A percentile compares a stretch with the other conserved stretches of the same genome.
Evolutionary conservation across 2,888 invertebrate species (phyloP).

Genomic region (Druceiella hillmani): DNA sequence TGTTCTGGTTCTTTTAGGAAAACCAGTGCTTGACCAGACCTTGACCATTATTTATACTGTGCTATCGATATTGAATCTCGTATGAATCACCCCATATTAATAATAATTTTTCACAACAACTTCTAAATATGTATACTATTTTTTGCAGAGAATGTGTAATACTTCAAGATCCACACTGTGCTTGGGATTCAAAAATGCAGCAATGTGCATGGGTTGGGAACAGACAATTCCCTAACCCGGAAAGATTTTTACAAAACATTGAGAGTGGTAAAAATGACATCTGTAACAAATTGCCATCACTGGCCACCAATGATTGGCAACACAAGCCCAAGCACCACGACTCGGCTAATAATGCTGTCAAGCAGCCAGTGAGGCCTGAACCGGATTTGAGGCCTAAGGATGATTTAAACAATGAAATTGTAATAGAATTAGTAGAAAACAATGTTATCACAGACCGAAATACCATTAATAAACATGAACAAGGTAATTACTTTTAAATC

Average conservation of each 20-base stretch:
- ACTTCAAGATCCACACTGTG: slow-evolving; percentile 96
- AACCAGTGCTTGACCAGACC: too few species aligned
- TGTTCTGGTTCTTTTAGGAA: too few species aligned
- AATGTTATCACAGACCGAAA: slow-evolving; percentile 56
- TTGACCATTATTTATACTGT: too few species aligned
- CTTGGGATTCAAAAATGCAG: slow-evolving; percentile 77
- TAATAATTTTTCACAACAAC: slow-evolving; percentile 2
- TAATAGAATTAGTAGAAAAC: slow-evolving; percentile 59
- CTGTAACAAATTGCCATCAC: slow-evolving; percentile 47
- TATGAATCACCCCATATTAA: neutral
- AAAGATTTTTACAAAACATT: slow-evolving; percentile 68
- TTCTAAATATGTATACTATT: slow-evolving; percentile 20
- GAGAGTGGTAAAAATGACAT: slow-evolving; percentile 60
- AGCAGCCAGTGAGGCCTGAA: slow-evolving; percentile 39
- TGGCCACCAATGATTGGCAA: slow-evolving; percentile 38
- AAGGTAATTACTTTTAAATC: slow-evolving; percentile 35
- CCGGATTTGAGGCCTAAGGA: slow-evolving; percentile 50
- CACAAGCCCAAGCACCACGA: slow-evolving; percentile 28
- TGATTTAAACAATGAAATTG: slow-evolving; percentile 59
- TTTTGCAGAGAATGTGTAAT: slow-evolving; percentile 78
- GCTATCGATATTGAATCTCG: neutral
- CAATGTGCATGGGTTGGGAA: slow-evolving; percentile 53
- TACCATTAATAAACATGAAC: slow-evolving; percentile 45
- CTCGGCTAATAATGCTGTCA: slow-evolving; percentile 29
- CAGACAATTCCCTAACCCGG: slow-evolving; percentile 55